Evolutionary conservation across 2,888 invertebrate genomes (phyloP).

Genomic region (Torymus tubicola): DNA sequence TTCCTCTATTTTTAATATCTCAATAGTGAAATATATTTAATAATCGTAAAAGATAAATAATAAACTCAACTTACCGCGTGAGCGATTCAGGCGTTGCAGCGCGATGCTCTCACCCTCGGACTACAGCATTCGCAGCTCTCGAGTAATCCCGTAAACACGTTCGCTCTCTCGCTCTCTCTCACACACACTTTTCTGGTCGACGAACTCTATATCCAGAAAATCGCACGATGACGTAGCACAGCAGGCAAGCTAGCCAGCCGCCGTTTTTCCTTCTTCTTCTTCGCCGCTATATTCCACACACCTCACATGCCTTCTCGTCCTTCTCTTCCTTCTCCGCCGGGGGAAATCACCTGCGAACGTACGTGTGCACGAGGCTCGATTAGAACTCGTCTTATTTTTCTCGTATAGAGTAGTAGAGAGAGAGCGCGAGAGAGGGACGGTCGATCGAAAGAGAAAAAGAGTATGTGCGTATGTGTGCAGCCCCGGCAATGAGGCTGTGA

Average conservation of each 20-base stretch:
- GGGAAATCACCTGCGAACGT: conserved; percentile 13
- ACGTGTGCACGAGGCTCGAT: conserved; percentile 12
- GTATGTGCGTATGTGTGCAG: not conserved
- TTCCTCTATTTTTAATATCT: too few species aligned
- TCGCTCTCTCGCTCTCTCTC: too few species aligned
- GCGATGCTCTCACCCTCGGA: not conserved
- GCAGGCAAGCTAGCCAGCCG: too few species aligned
- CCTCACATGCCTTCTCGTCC: not conserved
- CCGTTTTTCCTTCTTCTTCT: too few species aligned
- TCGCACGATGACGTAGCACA: too few species aligned
- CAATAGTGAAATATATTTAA: too few species aligned
- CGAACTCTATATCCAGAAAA: too few species aligned
- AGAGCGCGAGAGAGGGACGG: not conserved
- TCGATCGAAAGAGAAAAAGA: not conserved
- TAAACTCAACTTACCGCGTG: conserved; percentile 30
- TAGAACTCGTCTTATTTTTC: not conserved
- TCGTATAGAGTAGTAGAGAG: not conserved
- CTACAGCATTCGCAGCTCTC: conserved; percentile 30
- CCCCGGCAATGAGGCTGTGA: too few species aligned
- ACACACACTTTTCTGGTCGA: too few species aligned
- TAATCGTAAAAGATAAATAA: not conserved
- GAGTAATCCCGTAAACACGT: too few species aligned
- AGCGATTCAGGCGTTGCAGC: conserved; percentile 36
- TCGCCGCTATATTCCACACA: not conserved
- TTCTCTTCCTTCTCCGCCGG: not conserved